Evolutionary conservation across 2,797 vertebrate species (phyloP).

Genomic region (Molossus molossus): DNA sequence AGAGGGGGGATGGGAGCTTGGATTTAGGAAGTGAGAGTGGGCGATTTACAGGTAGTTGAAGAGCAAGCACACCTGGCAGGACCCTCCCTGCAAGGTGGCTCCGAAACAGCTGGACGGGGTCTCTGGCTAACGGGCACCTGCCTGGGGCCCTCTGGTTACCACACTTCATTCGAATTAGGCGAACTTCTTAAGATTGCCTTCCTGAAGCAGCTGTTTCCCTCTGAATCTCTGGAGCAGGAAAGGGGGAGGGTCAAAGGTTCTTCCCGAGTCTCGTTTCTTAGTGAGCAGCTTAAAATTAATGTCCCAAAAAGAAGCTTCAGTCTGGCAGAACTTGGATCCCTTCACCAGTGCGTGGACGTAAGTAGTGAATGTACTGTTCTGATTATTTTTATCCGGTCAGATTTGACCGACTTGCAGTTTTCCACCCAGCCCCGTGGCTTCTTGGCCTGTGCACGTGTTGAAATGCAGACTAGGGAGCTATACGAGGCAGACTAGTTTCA

Average conservation of each 20-base stretch:
- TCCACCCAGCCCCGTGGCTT: background rate
- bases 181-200: background rate
- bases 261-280: background rate
- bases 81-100: too few relatives aligned
- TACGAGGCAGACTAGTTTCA: background rate
- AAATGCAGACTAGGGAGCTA: background rate
- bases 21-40: background rate
- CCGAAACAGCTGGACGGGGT: background rate
- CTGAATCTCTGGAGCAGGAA: background rate
- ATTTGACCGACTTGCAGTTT: background rate
- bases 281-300: background rate
- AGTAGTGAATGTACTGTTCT: background rate
- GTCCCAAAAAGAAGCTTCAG: background rate
- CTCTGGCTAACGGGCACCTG: background rate
- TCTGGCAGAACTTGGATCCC: background rate
- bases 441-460: rapidly evolving
- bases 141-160: background rate
- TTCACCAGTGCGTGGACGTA: rapidly evolving
- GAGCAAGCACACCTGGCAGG: background rate
- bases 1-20: background rate
- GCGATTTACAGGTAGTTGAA: background rate
- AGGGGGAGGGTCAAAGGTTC: background rate
- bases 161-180: background rate
- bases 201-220: background rate
- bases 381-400: background rate